Conservation (phyloP, 1,140 invertebrate genomes). For the Pristionchus pacificus region DNA sequence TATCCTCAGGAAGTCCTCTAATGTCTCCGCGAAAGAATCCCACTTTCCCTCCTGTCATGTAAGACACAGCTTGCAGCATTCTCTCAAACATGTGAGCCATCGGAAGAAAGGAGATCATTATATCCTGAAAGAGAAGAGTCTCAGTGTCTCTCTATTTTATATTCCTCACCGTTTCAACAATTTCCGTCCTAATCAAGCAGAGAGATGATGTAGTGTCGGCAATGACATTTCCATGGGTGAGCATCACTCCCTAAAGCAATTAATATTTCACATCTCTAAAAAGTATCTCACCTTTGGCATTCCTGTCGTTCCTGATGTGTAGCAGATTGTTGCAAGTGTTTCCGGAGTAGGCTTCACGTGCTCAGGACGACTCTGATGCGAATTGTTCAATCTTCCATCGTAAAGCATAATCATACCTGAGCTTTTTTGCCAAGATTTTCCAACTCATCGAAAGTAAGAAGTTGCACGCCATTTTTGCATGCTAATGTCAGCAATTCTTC, state of each 20-base stretch:
- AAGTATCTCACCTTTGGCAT: background rate
- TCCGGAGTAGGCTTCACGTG: constrained; percentile 74
- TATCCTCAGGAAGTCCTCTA: constrained; percentile 70
- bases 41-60: constrained; percentile 82
- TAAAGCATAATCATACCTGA: background rate
- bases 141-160: background rate
- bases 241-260: background rate
- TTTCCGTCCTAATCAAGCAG: background rate
- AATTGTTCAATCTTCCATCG: too few species aligned
- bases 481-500: background rate
- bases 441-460: constrained; percentile 80
- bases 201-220: background rate
- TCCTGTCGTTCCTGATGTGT: background rate
- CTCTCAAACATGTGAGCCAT: constrained; percentile 81
- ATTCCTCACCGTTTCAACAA: background rate
- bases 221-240: background rate
- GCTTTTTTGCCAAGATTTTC: constrained; percentile 69
- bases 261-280: background rate
- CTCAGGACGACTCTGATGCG: constrained; percentile 61
- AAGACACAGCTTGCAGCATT: constrained; percentile 68
- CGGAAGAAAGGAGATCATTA: constrained; percentile 80
- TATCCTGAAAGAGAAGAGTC: constrained; percentile 21
- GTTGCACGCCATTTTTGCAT: too few species aligned
- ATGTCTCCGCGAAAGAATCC: constrained; percentile 91
- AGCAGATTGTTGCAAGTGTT: constrained; percentile 60